phyloP scores from a whole-genome alignment of 2,888 invertebrate species.

The Epinotia brunnichana region DNA sequence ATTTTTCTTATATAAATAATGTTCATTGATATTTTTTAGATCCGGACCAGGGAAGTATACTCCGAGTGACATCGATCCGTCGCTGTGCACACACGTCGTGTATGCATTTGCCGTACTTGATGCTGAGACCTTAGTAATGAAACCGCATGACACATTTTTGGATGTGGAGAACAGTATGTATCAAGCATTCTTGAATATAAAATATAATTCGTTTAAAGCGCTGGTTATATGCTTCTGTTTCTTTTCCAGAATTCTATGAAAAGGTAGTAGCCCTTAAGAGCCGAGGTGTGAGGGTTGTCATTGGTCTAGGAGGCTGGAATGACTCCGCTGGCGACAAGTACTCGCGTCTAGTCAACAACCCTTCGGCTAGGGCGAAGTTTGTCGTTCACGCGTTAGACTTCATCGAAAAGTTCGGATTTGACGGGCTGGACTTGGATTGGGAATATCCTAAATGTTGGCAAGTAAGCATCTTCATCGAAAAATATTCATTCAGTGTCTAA shows the following conservation, averaged over 20 bases:
- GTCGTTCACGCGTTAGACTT: slow-evolving; percentile 90
- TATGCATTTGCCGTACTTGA: slow-evolving; percentile 96
- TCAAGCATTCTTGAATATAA: slow-evolving; percentile 3
- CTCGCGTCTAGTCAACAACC: slow-evolving; percentile 90
- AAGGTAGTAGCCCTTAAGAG: slow-evolving; percentile 89
- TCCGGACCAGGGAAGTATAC: slow-evolving; percentile 91
- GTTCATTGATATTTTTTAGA: slow-evolving; percentile 64
- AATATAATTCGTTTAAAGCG: background rate
- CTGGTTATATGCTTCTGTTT: background rate
- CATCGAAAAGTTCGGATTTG: slow-evolving; percentile 91
- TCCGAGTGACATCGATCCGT: slow-evolving; percentile 92
- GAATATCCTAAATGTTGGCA: slow-evolving; percentile 97
- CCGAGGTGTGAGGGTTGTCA: slow-evolving; percentile 90
- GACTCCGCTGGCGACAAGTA: slow-evolving; percentile 96
- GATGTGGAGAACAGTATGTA: slow-evolving; percentile 93
- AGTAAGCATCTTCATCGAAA: slow-evolving; percentile 68
- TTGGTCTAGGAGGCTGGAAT: slow-evolving; percentile 98
- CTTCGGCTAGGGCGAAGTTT: slow-evolving; percentile 88
- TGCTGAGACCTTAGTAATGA: slow-evolving; percentile 88
- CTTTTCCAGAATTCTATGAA: slow-evolving; percentile 90
- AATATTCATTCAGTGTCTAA: background rate
- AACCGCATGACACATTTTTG: slow-evolving; percentile 94
- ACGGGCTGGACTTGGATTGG: slow-evolving; percentile 97
- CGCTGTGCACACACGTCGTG: slow-evolving; percentile 95
- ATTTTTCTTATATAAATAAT: no score